Conservation (phyloP, 2,113 vertebrate genomes). For the Seriola quinqueradiata region DNA sequence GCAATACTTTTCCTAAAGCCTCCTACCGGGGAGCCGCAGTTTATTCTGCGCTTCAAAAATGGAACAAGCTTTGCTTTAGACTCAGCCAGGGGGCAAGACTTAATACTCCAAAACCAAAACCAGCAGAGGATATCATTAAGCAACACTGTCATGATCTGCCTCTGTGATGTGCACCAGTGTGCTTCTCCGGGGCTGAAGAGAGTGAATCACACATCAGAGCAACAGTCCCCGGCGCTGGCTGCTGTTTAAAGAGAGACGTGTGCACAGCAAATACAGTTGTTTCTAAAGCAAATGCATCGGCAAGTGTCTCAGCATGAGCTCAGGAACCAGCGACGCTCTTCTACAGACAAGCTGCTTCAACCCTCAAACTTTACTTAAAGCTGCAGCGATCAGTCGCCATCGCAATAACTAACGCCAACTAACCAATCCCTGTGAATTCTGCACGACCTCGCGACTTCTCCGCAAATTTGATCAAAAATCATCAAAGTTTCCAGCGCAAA, state of each 20-base stretch:
- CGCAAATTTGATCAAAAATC: too few species aligned
- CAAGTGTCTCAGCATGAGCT: background rate
- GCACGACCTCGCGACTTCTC: too few species aligned
- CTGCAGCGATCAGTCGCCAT: too few species aligned
- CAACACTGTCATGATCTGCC: constrained; percentile 36
- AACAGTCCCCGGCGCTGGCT: background rate
- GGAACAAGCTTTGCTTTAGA: constrained; percentile 59
- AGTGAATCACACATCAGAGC: constrained; percentile 28
- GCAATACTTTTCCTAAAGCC: constrained; percentile 51
- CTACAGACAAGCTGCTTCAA: background rate
- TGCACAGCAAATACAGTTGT: constrained; percentile 8
- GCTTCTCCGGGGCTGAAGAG: constrained; percentile 33
- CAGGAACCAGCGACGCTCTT: background rate
- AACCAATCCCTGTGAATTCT: too few species aligned
- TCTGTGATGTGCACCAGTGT: constrained; percentile 30
- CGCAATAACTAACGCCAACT: too few species aligned
- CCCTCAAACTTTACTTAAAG: too few species aligned
- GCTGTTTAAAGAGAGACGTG: constrained; percentile 35
- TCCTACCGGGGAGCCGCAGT: constrained; percentile 41
- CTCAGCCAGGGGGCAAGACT: constrained; percentile 53
- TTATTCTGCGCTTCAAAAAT: constrained; percentile 64
- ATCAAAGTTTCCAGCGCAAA: too few species aligned
- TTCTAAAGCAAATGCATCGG: constrained; percentile 15
- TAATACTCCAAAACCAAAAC: constrained; percentile 50
- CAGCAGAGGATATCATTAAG: constrained; percentile 49